Percentiles rank a stretch among this genome's conserved stretches.
These are phyloP conservation scores for Scrobipalpa atriplicella DNA, from an alignment of 2,888 invertebrate species.

Conservation along the genomic window DNA sequence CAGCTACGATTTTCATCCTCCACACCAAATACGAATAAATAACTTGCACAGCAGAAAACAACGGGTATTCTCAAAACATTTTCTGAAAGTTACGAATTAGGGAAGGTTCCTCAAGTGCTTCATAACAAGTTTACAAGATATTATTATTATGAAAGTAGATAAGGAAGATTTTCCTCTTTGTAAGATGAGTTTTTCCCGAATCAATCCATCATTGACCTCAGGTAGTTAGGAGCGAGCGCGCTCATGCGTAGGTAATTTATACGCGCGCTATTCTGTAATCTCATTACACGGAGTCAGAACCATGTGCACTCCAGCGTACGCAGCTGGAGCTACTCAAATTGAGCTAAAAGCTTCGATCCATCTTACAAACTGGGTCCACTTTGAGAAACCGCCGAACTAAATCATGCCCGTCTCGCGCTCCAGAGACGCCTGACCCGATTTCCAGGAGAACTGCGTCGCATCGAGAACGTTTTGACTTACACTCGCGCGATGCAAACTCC, in stretches of 20 bases:
- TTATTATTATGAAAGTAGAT: not conserved
- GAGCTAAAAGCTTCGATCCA: constrained; percentile 78
- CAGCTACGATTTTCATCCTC: constrained; percentile 23
- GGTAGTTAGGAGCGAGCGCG: constrained; percentile 41
- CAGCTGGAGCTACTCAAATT: constrained; percentile 60
- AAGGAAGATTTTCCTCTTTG: constrained; percentile 12
- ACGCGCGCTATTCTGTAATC: constrained; percentile 57
- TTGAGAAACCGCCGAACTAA: constrained; percentile 69
- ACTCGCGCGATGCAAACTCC: constrained; percentile 57
- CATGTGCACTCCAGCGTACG: constrained; percentile 44
- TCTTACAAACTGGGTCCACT: constrained; percentile 73
- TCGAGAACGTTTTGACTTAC: constrained; percentile 52
- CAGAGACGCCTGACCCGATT: constrained; percentile 67
- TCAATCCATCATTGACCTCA: constrained; percentile 27
- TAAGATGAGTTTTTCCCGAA: constrained; percentile 18
- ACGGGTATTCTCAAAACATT: constrained; percentile 13
- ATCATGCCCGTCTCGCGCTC: constrained; percentile 60
- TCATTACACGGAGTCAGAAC: constrained; percentile 48
- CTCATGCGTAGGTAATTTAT: constrained; percentile 60
- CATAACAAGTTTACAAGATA: constrained; percentile 4
- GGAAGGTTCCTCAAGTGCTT: constrained; percentile 3
- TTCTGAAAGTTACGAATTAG: not conserved
- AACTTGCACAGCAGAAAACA: constrained; percentile 25
- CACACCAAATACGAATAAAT: constrained; percentile 15
- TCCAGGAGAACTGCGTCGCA: constrained; percentile 54